phyloP scores from a whole-genome alignment of 2,113 vertebrate genomes.

The Oncorhynchus tshawytscha region DNA sequence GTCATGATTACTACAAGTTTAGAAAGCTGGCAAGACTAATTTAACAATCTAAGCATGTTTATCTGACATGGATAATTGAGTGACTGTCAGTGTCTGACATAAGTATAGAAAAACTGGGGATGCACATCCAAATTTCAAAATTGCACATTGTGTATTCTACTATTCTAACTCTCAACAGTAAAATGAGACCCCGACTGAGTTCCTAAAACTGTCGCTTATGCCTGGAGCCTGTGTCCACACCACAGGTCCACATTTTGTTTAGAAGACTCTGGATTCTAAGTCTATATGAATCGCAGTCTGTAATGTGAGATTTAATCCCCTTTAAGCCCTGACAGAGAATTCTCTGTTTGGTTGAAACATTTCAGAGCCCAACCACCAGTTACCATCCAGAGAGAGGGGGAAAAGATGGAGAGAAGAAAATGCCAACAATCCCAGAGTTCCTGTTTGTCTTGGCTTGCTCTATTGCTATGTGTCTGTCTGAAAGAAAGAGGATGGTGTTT shows the following conservation, averaged over 20 bases:
- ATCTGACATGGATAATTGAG: no score
- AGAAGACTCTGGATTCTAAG: conserved; percentile 58
- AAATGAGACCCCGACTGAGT: no score
- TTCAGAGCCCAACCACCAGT: conserved; percentile 58
- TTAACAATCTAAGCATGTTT: no score
- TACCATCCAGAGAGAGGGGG: conserved; percentile 43
- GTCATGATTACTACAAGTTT: no score
- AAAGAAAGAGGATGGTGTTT: conserved; percentile 11
- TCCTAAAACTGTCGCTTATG: no score
- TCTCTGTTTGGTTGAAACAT: conserved; percentile 67
- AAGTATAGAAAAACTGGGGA: no score
- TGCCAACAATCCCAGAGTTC: conserved; percentile 55
- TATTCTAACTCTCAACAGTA: no score
- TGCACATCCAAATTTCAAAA: no score
- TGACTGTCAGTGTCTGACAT: no score
- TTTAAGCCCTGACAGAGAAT: conserved; percentile 52
- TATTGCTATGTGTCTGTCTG: conserved; percentile 43
- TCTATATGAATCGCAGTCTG: conserved; percentile 70
- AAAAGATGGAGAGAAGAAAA: conserved; percentile 53
- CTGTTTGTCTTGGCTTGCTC: conserved; percentile 64
- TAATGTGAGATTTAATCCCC: conserved; percentile 71
- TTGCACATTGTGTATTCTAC: no score
- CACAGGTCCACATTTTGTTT: conserved; percentile 62
- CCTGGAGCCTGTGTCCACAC: conserved; percentile 51
- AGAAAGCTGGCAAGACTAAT: no score